A percentile compares a stretch with the other conserved stretches of the same genome.
phyloP scores from a whole-genome alignment of 2,113 vertebrate species.

The Lathamus discolor region DNA sequence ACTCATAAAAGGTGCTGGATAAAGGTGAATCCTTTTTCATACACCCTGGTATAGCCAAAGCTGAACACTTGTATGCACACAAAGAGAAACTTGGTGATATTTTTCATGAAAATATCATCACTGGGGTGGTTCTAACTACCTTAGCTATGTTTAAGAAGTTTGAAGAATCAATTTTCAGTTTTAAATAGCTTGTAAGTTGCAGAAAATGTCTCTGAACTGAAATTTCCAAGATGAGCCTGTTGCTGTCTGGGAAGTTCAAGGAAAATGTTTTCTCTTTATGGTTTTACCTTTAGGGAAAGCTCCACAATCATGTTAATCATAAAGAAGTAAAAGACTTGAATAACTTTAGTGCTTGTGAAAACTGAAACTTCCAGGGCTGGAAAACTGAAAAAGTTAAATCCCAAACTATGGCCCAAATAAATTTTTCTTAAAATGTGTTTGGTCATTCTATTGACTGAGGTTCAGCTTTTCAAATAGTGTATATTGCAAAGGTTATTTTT shows the following conservation, averaged over 20 bases:
- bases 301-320: background rate
- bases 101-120: background rate
- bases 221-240: background rate
- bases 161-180: background rate
- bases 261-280: background rate
- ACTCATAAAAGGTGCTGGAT: background rate
- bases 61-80: fast-evolving
- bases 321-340: background rate
- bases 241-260: background rate
- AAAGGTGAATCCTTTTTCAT: background rate
- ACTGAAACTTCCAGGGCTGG: background rate
- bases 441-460: background rate
- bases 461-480: background rate
- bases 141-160: background rate
- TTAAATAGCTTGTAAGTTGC: background rate
- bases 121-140: background rate
- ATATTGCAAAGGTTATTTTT: background rate
- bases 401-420: background rate
- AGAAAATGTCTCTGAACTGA: background rate
- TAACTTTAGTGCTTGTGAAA: background rate
- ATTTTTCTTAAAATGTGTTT: background rate
- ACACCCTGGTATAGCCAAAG: background rate
- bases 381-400: background rate
- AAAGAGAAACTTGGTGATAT: background rate
- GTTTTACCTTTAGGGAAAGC: background rate